Percentiles rank a stretch among this genome's conserved stretches.
phyloP scores from a whole-genome alignment of 2,888 invertebrate genomes.

The Pyralis farinalis region DNA sequence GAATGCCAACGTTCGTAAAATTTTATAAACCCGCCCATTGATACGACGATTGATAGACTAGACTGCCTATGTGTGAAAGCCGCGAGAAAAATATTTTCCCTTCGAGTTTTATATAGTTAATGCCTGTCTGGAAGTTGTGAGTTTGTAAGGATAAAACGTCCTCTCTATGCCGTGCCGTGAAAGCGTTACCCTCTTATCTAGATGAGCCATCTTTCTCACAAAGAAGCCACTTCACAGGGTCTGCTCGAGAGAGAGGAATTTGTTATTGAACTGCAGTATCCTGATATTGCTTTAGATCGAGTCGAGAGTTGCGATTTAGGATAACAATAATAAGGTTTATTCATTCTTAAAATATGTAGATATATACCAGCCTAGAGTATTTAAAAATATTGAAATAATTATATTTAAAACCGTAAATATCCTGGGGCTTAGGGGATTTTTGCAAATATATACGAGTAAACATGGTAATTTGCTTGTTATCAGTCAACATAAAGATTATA shows the following conservation, averaged over 20 bases:
- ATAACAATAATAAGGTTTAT: neutral
- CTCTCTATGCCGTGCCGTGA: constrained; percentile 32
- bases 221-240: constrained; percentile 44
- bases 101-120: constrained; percentile 21
- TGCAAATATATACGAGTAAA: too few species aligned
- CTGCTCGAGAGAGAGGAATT: constrained; percentile 36
- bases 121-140: constrained; percentile 23
- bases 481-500: too few species aligned
- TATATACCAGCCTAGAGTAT: too few species aligned
- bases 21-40: too few species aligned
- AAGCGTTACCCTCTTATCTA: constrained; percentile 72
- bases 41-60: too few species aligned
- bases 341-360: too few species aligned
- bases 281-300: constrained; percentile 3
- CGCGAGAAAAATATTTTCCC: neutral
- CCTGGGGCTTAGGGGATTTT: too few species aligned
- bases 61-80: too few species aligned
- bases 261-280: constrained; percentile 34
- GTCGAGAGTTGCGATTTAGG: neutral
- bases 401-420: too few species aligned
- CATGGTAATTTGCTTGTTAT: too few species aligned
- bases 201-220: constrained; percentile 67
- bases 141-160: constrained; percentile 32
- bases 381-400: too few species aligned
- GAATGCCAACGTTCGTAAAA: too few species aligned